These are phyloP conservation scores for Nannoperca australis DNA, from an alignment of 2,797 vertebrate genomes.

Conservation along the genomic window DNA sequence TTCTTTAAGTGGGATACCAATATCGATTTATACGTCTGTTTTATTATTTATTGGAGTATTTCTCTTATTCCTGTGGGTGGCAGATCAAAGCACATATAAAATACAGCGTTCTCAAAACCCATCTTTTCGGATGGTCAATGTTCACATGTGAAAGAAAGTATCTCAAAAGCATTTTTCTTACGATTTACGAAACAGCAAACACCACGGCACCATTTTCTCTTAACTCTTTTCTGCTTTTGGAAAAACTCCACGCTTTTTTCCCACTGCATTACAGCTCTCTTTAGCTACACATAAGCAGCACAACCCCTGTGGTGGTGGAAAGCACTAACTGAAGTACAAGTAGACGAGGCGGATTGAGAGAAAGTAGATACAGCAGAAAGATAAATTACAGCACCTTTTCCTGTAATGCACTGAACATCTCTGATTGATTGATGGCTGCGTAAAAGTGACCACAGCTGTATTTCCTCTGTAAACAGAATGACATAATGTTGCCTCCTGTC, in stretches of 20 bases:
- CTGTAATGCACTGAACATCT: slow-evolving; percentile 34
- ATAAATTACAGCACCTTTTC: slow-evolving; percentile 52
- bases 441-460: slow-evolving; percentile 40
- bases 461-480: slow-evolving; percentile 30
- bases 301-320: slow-evolving; percentile 27
- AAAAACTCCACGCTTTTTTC: background rate
- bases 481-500: slow-evolving; percentile 5
- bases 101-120: background rate
- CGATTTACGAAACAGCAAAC: slow-evolving; percentile 10
- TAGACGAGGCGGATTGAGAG: slow-evolving; percentile 31
- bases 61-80: background rate
- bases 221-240: background rate
- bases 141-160: background rate
- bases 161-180: slow-evolving; percentile 9
- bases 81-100: background rate
- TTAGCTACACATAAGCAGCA: slow-evolving; percentile 7
- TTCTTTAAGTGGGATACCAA: background rate
- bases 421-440: slow-evolving; percentile 47
- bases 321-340: slow-evolving; percentile 25
- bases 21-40: background rate
- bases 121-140: background rate
- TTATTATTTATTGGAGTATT: background rate
- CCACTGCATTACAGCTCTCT: slow-evolving; percentile 19
- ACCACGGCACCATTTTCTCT: background rate
- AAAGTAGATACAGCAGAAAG: slow-evolving; percentile 29